Evolutionary conservation across 2,113 vertebrate genomes (phyloP).

Genomic region (Mirza zaza): DNA sequence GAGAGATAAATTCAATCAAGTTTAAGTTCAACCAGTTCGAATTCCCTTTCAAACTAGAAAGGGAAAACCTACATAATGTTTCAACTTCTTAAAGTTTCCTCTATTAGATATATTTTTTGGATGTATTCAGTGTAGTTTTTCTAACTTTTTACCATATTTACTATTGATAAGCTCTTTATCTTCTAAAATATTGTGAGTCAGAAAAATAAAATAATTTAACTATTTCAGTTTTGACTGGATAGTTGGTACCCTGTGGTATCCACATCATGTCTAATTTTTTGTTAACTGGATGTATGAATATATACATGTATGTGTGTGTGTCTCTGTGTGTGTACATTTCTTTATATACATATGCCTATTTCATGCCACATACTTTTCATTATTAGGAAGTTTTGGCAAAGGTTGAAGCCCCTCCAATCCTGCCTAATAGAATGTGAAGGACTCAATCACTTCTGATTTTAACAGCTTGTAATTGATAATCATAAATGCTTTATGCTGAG

Average conservation of each 20-base stretch:
- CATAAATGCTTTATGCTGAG: neutral
- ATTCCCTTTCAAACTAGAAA: neutral
- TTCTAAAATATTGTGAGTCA: neutral
- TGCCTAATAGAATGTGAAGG: neutral
- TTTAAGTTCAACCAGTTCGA: neutral
- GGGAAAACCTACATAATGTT: neutral
- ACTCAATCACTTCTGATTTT: neutral
- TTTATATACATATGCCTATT: rapidly evolving
- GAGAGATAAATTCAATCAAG: neutral
- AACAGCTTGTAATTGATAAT: neutral
- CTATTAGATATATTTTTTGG: neutral
- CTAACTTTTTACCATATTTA: neutral
- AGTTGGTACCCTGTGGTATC: neutral
- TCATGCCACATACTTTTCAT: neutral
- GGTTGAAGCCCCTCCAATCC: neutral
- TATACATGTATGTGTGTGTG: no score
- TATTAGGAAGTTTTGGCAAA: neutral
- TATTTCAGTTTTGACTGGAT: neutral
- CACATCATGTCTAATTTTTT: neutral
- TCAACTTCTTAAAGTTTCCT: neutral
- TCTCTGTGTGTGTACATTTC: neutral
- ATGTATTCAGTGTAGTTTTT: neutral
- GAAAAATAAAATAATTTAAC: neutral
- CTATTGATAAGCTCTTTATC: neutral
- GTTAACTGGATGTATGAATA: no score